Evolutionary conservation across 2,113 vertebrate species (phyloP).

Genomic region (Camelus bactrianus): DNA sequence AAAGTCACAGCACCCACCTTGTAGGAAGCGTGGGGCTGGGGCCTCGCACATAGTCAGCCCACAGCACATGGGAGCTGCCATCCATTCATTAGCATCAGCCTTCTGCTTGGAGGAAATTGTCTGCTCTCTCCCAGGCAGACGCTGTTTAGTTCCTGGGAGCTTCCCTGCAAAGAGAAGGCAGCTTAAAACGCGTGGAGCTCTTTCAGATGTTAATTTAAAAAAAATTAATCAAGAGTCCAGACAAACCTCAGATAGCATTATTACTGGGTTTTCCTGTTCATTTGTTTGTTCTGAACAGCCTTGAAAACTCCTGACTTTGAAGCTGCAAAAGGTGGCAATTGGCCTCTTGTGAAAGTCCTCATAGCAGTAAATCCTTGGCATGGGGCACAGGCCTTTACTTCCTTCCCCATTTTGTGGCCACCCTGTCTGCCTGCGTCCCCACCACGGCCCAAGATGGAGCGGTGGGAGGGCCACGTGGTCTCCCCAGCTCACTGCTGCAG

Average conservation of each 20-base stretch:
- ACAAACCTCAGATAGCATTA: neutral
- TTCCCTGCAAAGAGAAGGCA: neutral
- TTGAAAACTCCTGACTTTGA: slow-evolving; percentile 18
- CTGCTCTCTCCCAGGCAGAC: neutral
- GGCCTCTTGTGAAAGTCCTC: neutral
- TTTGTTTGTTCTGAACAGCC: slow-evolving; percentile 40
- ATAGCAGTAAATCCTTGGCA: neutral
- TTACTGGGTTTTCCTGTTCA: neutral
- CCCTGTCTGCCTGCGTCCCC: neutral
- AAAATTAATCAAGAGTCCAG: neutral
- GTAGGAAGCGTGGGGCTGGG: neutral
- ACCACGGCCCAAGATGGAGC: neutral
- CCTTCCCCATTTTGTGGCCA: neutral
- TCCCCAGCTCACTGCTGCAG: neutral
- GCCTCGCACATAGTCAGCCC: neutral
- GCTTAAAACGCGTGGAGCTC: slow-evolving; percentile 15
- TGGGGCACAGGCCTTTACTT: neutral
- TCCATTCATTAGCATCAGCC: fast-evolving
- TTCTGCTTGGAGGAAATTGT: neutral
- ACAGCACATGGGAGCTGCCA: fast-evolving
- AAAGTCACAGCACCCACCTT: neutral
- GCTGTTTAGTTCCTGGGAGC: neutral
- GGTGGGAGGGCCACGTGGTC: neutral
- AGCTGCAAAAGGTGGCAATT: slow-evolving; percentile 34
- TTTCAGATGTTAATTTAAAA: neutral